phyloP scores from a whole-genome alignment of 2,113 vertebrate species.

The Ameiurus melas region DNA sequence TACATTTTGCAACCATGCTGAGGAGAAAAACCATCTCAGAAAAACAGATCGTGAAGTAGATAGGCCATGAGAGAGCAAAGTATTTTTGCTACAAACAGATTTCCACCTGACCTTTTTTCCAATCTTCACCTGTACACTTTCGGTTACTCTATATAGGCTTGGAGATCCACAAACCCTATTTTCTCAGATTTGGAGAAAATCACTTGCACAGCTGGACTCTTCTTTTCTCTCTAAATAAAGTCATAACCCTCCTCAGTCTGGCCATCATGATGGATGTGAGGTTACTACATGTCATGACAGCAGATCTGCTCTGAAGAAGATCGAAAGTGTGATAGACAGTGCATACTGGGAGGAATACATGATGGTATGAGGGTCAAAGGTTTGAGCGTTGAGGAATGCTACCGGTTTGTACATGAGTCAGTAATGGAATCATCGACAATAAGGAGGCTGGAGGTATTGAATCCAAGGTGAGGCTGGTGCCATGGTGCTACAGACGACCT shows the following conservation, averaged over 20 bases:
- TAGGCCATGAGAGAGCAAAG: not conserved
- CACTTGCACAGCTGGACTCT: not conserved
- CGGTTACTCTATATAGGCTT: not conserved
- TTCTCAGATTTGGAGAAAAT: not conserved
- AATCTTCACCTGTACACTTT: not conserved
- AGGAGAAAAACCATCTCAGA: not conserved
- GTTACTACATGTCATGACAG: not conserved
- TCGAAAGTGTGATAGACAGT: constrained; percentile 1
- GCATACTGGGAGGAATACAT: not conserved
- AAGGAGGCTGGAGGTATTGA: not conserved
- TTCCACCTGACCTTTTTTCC: not conserved
- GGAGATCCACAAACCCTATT: not conserved
- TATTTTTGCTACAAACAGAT: not conserved
- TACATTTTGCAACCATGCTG: too few species aligned
- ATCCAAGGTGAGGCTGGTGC: not conserved
- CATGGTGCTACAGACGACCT: not conserved
- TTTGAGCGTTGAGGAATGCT: not conserved
- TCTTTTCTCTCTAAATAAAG: not conserved
- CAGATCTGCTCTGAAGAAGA: not conserved
- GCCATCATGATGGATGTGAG: constrained; percentile 25
- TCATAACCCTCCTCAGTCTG: not conserved
- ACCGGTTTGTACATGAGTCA: not conserved
- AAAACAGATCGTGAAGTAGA: not conserved
- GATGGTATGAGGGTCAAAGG: not conserved
- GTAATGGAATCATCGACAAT: not conserved